Percentiles rank a stretch among this genome's conserved stretches.
Conservation (phyloP, 2,797 vertebrate genomes). For the Cossypha heuglini region DNA sequence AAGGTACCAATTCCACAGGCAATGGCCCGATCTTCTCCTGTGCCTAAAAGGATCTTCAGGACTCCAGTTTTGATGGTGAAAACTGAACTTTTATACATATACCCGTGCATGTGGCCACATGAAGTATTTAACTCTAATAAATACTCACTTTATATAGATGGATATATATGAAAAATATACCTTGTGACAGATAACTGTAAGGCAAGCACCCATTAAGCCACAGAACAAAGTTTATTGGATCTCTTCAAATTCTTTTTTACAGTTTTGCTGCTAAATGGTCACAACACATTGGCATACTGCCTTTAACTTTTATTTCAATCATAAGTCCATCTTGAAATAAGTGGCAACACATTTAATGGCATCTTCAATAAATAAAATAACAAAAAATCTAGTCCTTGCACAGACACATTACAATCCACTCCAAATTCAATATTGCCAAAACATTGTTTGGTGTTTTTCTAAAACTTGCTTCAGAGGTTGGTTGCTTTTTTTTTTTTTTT, state of each 20-base stretch:
- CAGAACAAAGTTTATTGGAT: slow-evolving; percentile 69
- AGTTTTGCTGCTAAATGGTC: slow-evolving; percentile 40
- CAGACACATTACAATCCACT: slow-evolving; percentile 60
- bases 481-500: neutral
- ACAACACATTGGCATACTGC: slow-evolving; percentile 23
- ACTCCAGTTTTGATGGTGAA: neutral
- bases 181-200: neutral
- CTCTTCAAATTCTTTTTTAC: slow-evolving; percentile 54
- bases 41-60: neutral
- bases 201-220: slow-evolving; percentile 32
- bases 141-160: neutral
- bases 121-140: neutral
- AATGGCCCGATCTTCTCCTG: neutral
- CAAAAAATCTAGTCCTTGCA: slow-evolving; percentile 42
- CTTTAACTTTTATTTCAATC: slow-evolving; percentile 53
- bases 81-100: neutral
- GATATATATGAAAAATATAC: neutral
- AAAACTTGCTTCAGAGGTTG: slow-evolving; percentile 13
- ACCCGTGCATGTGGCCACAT: fast-evolving
- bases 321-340: slow-evolving; percentile 1
- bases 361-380: slow-evolving; percentile 70
- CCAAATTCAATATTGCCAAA: slow-evolving; percentile 52
- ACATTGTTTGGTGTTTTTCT: neutral
- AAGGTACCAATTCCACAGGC: neutral
- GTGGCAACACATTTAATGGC: slow-evolving; percentile 22